Evolutionary conservation across 2,888 invertebrate genomes (phyloP), one percentile per base, ranked within the genome.

Genomic region (Apamea anceps): DNA sequence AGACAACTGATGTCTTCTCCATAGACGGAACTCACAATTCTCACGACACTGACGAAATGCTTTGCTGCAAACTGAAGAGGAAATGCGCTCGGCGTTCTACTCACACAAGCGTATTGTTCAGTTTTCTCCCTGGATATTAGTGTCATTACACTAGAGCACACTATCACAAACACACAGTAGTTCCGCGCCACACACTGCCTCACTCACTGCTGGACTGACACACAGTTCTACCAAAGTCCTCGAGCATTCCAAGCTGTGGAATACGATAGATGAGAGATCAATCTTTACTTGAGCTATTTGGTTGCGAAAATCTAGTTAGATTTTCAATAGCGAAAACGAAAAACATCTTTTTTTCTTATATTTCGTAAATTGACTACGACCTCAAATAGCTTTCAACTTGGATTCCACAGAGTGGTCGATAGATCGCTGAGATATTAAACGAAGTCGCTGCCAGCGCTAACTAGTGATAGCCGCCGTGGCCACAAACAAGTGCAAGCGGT

Each of bases 401-500:
- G 25, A 51, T 72, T 51, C 25, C 15, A 18, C 18, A 45, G n/a
- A 60, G n/a, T 62, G 10, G 0, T 54, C 79, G n/a, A 54, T 70
- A 62, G 62, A 45, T 79, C n/a, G 28, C n/a, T 45, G n/a, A 45
- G 18, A 37, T 45, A 32, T 54, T 4, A 42, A 63, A 32, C n/a
- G 18, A 54, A 25, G 13, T 28, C 8, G 32, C 28, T 18, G 54
- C 45, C 10, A n/a, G 15, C 60, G 60, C n/a, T 32, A 48, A 68
- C 18, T 37, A 62, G 68, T 42, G 72, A 32, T 15, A 51, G 37
- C 32, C 13, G n/a, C 37, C 18, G 48, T 32, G 28, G 28, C 32
- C 60, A 70, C 54, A 37, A 42, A 37, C 60, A n/a, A 57, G 71
- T 74, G 81, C 42, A 66, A 13, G 65, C 54, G 51, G 62, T 37